Evolutionary conservation across 2,797 vertebrate species (phyloP).

Genomic region (Pachyuromys duprasi): DNA sequence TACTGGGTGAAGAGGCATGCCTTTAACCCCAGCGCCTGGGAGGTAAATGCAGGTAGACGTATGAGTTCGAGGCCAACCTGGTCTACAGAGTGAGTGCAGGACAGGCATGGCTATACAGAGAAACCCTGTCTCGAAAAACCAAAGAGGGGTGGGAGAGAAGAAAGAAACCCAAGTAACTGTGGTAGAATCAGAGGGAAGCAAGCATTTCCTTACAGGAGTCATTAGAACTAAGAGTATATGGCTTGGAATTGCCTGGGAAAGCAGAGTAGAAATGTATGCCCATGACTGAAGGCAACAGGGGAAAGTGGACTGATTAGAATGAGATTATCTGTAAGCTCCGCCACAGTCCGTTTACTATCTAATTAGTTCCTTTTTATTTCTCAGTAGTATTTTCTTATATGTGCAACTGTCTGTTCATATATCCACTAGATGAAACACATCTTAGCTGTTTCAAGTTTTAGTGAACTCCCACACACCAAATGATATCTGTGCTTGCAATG

Average conservation of each 20-base stretch:
- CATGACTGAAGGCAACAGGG: neutral
- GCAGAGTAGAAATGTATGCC: neutral
- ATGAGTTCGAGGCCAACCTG: neutral
- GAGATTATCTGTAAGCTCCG: neutral
- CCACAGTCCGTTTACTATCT: neutral
- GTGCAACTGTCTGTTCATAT: neutral
- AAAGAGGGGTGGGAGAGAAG: neutral
- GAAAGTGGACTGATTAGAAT: neutral
- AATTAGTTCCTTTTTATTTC: slow-evolving; percentile 8
- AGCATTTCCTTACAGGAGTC: slow-evolving; percentile 4
- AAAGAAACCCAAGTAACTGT: neutral
- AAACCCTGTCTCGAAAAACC: neutral
- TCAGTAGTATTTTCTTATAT: neutral
- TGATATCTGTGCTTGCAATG: slow-evolving; percentile 1
- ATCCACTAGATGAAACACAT: neutral
- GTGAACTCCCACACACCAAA: slow-evolving; percentile 3
- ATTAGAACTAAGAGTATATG: slow-evolving; percentile 9
- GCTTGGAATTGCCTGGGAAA: neutral
- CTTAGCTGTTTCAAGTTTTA: slow-evolving; percentile 10
- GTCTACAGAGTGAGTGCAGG: neutral
- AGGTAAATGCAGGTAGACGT: neutral
- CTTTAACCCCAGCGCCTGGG: neutral
- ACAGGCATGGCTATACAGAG: neutral
- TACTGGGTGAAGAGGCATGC: rapidly evolving
- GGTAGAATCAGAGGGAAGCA: slow-evolving; percentile 40